Base-by-base conservation (phyloP, 2,113 vertebrate species). In the Apaloderma vittatum region DNA sequence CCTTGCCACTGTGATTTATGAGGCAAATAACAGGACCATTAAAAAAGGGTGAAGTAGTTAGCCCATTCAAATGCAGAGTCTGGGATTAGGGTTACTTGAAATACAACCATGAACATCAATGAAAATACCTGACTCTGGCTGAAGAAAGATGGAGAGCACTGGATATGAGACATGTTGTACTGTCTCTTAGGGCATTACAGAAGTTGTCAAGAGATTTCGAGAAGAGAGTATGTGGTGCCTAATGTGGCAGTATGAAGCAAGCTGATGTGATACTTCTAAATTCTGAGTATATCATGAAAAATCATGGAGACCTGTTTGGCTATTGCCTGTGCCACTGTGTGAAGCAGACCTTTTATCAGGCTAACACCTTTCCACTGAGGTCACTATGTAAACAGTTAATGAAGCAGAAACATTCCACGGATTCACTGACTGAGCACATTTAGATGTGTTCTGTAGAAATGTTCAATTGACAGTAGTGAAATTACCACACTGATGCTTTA, bases 361-460 rank as follows among this genome's bases (percentile, higher is more conserved):
- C 83, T 95, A 80, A 96, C 97, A 80, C 59, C 86, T 95, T 96
- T 94, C 73, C 86, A 76, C 81, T 66, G 94, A 94, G 96, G 95
- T 98, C 97, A 98, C 75, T 80, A 59, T 82, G 87, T 96, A 98
- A 98, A 98, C 94, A 97, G 88, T 96, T 98, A 98, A 98, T 97
- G 97, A 97, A 97, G 95, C 91, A 96, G 93, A 98, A 97, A 97
- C 65, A 89, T 93, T 88, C 92, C 18, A 1, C 86, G 73, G 94
- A 96, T 97, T 97, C 95, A 96, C 43, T 96, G 96, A 89, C 82
- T 96, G 92, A 96, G 63, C 82, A 97, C 82, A 95, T 79, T 98
- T 96, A 93, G 80, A 96, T 95, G 92, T 86, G 62, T 91, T 96
- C 91, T 63, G 34, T 57, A 79, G 71, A 96, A 94, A 91, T 86